These are phyloP conservation scores for Saturnia pavonia DNA, from an alignment of 2,888 invertebrate species.

Conservation along the genomic window DNA sequence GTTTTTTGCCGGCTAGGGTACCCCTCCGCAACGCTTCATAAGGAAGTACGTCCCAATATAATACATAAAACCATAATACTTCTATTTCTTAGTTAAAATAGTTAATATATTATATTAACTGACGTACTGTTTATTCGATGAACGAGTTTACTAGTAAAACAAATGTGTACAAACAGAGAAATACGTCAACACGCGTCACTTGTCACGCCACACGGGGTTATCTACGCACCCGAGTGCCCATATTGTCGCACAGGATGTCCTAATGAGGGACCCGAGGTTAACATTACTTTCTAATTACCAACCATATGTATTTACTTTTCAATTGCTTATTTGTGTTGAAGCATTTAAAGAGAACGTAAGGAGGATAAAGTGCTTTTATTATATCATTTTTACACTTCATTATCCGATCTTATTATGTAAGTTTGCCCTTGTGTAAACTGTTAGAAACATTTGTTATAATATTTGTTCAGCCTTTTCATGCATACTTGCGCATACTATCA, in stretches of 20 bases:
- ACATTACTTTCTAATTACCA: conserved; percentile 57
- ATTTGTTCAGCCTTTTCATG: conserved; percentile 1
- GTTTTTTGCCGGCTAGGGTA: no score
- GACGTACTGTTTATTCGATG: not conserved
- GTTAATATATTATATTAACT: no score
- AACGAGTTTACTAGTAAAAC: not conserved
- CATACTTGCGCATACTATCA: not conserved
- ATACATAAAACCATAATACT: no score
- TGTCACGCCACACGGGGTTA: conserved; percentile 68
- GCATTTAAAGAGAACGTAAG: not conserved
- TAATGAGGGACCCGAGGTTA: conserved; percentile 52
- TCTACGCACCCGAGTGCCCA: conserved; percentile 37
- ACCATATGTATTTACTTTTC: conserved; percentile 22
- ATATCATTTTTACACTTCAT: not conserved
- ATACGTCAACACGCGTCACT: conserved; percentile 51
- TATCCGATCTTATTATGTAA: not conserved
- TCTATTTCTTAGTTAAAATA: no score
- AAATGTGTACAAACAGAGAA: conserved; percentile 37
- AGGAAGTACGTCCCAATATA: no score
- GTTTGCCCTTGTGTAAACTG: not conserved
- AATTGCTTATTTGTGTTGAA: conserved; percentile 14
- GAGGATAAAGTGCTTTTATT: not conserved
- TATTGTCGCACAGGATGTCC: conserved; percentile 45
- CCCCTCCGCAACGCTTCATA: no score
- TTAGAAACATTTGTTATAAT: not conserved